phyloP scores from a whole-genome alignment of 2,888 invertebrate species.

The Nephrocerus scutellatus region DNA sequence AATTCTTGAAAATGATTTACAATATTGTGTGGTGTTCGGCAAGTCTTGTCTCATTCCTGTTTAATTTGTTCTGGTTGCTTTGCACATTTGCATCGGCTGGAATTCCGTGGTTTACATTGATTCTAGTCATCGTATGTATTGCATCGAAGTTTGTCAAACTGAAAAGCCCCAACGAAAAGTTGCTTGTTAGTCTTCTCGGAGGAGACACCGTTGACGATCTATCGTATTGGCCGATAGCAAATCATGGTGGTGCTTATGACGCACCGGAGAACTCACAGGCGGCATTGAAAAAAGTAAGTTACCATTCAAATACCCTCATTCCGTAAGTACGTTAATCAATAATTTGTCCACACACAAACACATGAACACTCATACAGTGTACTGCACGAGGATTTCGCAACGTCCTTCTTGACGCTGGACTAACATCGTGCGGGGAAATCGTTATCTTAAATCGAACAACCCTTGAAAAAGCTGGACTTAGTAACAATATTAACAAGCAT shows the following conservation, averaged over 20 bases:
- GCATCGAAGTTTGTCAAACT: slow-evolving; percentile 46
- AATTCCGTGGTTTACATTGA: slow-evolving; percentile 44
- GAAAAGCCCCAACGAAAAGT: slow-evolving; percentile 41
- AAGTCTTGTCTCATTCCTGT: slow-evolving; percentile 39
- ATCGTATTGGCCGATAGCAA: slow-evolving; percentile 46
- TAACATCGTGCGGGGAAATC: slow-evolving; percentile 44
- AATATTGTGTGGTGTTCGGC: slow-evolving; percentile 42
- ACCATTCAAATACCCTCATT: slow-evolving; percentile 18
- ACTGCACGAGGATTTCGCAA: slow-evolving; percentile 42
- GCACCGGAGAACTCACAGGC: slow-evolving; percentile 46
- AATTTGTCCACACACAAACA: slow-evolving; percentile 1
- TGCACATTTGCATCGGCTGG: slow-evolving; percentile 42
- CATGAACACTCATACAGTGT: slow-evolving; percentile 32
- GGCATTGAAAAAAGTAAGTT: slow-evolving; percentile 42
- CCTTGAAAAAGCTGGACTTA: slow-evolving; percentile 38
- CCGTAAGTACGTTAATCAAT: slow-evolving; percentile 4
- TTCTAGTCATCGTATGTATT: slow-evolving; percentile 40
- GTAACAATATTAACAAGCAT: slow-evolving; percentile 32
- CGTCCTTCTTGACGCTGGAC: slow-evolving; percentile 41
- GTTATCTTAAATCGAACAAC: slow-evolving; percentile 40
- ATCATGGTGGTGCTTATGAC: slow-evolving; percentile 45
- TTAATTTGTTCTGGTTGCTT: slow-evolving; percentile 44
- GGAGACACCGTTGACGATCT: slow-evolving; percentile 36
- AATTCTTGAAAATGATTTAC: slow-evolving; percentile 44
- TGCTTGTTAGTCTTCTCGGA: slow-evolving; percentile 36